Evolutionary conservation across 2,888 invertebrate genomes (phyloP), one percentile per base, ranked within the genome.

Genomic region (Miltochrista miniata): DNA sequence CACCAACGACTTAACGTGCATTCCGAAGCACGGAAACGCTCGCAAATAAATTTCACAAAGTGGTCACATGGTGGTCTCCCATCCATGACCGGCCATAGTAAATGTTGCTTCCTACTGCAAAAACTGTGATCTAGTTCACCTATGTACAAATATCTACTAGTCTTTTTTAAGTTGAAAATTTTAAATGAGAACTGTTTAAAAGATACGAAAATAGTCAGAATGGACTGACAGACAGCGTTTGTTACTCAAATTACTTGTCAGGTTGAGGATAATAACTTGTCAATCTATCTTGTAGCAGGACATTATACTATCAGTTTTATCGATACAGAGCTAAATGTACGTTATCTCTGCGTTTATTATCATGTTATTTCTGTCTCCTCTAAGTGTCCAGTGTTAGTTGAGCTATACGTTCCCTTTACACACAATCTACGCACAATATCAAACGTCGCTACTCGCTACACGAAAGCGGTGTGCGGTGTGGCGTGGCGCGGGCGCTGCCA

Each of bases 401-500:
- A 66, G 34, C 67, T 56, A 45, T 53, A 48, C 57, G 69, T 59
- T 70, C 59, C 60, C 45, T 68, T 59, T 56, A 57, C 52, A 63
- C 50, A 43, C 50, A 49, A 37, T 54, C 47, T 54, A 44, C 49
- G 45, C 54, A 53, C 35, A 50, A 48, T 64, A 45, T 53, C 54
- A 46, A 57, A 48, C 56, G 39, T 54, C 54, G 52, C 52, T 58
- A 56, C 53, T 53, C 53, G 9, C 13, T 18, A 38, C n/a, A 35
- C 44, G 35, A 44, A 60, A 62, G 64, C 61, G 64, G 59, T 50
- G 54, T 49, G 64, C 59, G 59, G 62, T 65, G 64, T 48, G 59
- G 62, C 64, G 64, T 48, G 75, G 79, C 76, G 86, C 81, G 81
- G 77, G 78, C 74, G 73, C 67, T 72, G 70, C 67, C 71, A 69